These are phyloP conservation scores for Cerastis leucographa DNA, from an alignment of 2,888 invertebrate species.

Conservation along the genomic window DNA sequence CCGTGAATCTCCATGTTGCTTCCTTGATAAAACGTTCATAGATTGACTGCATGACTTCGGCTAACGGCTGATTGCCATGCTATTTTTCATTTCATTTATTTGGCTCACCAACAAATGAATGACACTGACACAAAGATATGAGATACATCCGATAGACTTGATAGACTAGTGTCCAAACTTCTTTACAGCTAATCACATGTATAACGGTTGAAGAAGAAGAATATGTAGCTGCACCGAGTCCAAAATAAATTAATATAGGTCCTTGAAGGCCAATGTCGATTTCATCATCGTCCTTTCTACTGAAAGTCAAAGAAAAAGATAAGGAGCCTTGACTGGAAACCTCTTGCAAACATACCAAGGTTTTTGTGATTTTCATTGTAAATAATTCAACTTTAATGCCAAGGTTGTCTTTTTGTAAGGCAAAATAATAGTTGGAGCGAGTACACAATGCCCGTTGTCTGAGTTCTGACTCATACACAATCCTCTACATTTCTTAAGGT, in stretches of 20 bases:
- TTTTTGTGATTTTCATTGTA: constrained; percentile 54
- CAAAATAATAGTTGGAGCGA: constrained; percentile 42
- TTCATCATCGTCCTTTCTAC: constrained; percentile 1
- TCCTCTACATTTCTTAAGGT: constrained; percentile 30
- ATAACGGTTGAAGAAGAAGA: background rate
- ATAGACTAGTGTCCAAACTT: no score
- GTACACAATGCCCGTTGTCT: constrained; percentile 45
- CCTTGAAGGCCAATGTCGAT: background rate
- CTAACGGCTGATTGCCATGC: no score
- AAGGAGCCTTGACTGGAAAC: constrained; percentile 26
- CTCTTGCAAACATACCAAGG: constrained; percentile 33
- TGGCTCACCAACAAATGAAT: no score
- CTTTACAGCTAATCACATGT: no score
- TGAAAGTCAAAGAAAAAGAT: constrained; percentile 17
- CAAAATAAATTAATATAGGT: background rate
- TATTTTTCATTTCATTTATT: no score
- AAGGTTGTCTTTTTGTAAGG: constrained; percentile 55
- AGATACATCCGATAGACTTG: no score
- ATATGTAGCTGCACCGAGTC: background rate
- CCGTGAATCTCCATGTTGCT: constrained; percentile 20
- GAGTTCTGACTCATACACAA: constrained; percentile 61
- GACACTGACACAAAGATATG: no score
- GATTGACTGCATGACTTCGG: background rate
- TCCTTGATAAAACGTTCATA: constrained; percentile 22
- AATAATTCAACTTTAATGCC: constrained; percentile 57